Evolutionary conservation across 1,140 invertebrate species (phyloP).

Genomic region (Trichoplusia ni): DNA sequence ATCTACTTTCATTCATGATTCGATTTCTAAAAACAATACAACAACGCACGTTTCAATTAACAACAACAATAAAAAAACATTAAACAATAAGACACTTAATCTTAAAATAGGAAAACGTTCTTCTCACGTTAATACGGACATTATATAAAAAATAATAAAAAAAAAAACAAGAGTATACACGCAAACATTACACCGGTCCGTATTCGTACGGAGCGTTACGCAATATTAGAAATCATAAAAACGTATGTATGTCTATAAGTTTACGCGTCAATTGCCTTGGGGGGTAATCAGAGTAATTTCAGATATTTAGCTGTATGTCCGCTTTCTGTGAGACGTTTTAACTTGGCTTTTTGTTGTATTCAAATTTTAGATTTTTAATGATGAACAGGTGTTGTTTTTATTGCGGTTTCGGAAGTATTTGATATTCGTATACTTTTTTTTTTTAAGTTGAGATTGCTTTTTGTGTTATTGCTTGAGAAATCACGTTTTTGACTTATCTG

Average conservation of each 20-base stretch:
- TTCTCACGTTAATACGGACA: neutral
- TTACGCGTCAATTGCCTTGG: conserved; percentile 1
- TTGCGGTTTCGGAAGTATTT: neutral
- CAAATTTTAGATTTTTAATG: too few species aligned
- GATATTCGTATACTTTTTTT: too few species aligned
- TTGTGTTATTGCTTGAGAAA: too few species aligned
- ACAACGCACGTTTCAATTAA: too few species aligned
- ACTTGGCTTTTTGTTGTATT: neutral
- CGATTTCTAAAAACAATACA: neutral
- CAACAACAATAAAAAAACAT: neutral
- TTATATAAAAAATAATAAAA: conserved; percentile 15
- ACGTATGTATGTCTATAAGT: conserved; percentile 15
- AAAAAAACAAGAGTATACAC: conserved; percentile 2
- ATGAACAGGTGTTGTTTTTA: conserved; percentile 15
- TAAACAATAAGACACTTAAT: neutral
- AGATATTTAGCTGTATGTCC: neutral
- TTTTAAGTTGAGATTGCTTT: too few species aligned
- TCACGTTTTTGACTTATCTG: too few species aligned
- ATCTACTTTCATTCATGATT: too few species aligned
- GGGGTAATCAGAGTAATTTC: conserved; percentile 19
- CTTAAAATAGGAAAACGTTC: conserved; percentile 3
- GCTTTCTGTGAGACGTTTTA: neutral
- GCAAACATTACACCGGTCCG: neutral
- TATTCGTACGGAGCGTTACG: conserved; percentile 7
- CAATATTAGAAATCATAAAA: conserved; percentile 23